phyloP scores from a whole-genome alignment of 2,113 vertebrate genomes.

The Dipodomys spectabilis region DNA sequence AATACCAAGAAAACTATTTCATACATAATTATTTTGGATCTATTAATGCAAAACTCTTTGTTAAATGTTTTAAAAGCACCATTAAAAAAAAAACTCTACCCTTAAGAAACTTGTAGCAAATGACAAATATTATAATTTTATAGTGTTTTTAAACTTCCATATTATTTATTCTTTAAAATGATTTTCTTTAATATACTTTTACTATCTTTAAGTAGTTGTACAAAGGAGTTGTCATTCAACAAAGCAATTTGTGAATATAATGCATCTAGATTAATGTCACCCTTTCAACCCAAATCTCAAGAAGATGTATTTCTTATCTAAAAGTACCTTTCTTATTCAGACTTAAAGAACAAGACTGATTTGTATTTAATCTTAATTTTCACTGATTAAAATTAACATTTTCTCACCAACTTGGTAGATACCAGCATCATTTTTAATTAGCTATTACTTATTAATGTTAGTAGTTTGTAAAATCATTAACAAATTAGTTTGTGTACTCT shows the following conservation, averaged over 20 bases:
- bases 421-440: slow-evolving; percentile 25
- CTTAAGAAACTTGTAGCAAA: background rate
- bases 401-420: background rate
- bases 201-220: too few species aligned
- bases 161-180: background rate
- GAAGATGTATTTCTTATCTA: slow-evolving; percentile 17
- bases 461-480: background rate
- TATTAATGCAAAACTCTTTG: background rate
- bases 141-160: slow-evolving; percentile 7
- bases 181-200: background rate
- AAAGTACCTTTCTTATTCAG: slow-evolving; percentile 38
- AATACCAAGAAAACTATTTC: slow-evolving; percentile 27
- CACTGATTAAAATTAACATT: background rate
- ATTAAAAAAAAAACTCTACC: background rate
- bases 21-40: slow-evolving; percentile 12
- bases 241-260: too few species aligned
- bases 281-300: background rate
- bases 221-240: too few species aligned
- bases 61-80: background rate
- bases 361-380: slow-evolving; percentile 45
- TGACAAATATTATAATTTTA: slow-evolving; percentile 39
- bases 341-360: background rate
- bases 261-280: too few species aligned
- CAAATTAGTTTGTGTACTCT: background rate
- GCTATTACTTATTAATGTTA: slow-evolving; percentile 11